phyloP scores from a whole-genome alignment of 2,797 vertebrate species.

The Liasis olivaceus region DNA sequence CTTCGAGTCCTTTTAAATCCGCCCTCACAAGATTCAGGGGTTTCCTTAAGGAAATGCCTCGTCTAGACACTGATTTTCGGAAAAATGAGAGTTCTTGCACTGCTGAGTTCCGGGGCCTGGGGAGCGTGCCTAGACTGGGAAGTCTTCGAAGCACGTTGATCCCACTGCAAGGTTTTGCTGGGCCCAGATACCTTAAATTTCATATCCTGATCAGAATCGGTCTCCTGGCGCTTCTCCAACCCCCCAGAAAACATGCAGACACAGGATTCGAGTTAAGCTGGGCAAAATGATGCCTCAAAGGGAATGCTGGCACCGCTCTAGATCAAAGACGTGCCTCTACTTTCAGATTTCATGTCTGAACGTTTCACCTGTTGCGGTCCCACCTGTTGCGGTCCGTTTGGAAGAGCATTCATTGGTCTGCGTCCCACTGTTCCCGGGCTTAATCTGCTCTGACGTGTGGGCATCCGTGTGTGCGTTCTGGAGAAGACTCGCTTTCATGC shows the following conservation, averaged over 20 bases:
- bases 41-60: too few relatives aligned
- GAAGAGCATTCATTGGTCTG: conserved; percentile 56
- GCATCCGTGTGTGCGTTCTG: background rate
- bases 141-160: background rate
- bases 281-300: background rate
- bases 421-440: conserved; percentile 34
- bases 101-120: background rate
- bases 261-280: background rate
- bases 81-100: background rate
- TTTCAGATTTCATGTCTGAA: background rate
- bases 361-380: conserved; percentile 13
- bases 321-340: background rate
- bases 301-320: background rate
- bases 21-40: background rate
- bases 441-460: conserved; percentile 26
- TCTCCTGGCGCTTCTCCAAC: background rate
- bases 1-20: background rate
- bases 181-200: background rate
- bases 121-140: background rate
- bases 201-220: background rate
- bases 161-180: background rate
- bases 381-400: conserved; percentile 19
- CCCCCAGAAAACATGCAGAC: background rate
- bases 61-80: background rate
- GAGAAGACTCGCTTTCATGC: conserved; percentile 35